A percentile compares a stretch with the other conserved stretches of the same genome.
phyloP scores from a whole-genome alignment of 2,113 vertebrate species.

The Dryoscopus gambensis region DNA sequence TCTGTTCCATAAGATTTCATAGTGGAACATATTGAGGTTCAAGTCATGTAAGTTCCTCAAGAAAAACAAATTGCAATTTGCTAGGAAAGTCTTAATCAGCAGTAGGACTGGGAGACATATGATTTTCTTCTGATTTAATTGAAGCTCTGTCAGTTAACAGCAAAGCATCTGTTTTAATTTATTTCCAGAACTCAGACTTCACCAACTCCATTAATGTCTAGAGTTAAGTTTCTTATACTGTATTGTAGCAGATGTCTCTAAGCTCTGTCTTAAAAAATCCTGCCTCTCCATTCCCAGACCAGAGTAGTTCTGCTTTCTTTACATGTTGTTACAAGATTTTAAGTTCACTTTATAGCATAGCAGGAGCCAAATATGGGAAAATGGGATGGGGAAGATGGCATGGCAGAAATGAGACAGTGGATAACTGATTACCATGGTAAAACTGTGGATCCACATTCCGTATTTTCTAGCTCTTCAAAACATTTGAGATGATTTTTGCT shows the following conservation, averaged over 20 bases:
- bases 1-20: not conserved
- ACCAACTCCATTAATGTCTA: not conserved
- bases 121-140: not conserved
- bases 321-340: not conserved
- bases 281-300: not conserved
- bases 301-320: not conserved
- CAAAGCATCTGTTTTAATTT: not conserved
- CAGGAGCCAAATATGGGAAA: not conserved
- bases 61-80: not conserved
- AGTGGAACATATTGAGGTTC: not conserved
- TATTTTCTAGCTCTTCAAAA: not conserved
- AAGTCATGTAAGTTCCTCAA: not conserved
- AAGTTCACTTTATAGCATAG: not conserved
- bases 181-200: not conserved
- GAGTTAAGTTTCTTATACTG: not conserved
- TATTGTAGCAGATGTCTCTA: not conserved
- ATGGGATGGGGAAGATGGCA: not conserved
- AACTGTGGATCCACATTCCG: not conserved
- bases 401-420: not conserved
- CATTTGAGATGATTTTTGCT: not conserved
- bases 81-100: not conserved
- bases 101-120: not conserved
- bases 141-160: not conserved
- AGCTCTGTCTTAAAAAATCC: not conserved
- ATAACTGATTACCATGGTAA: not conserved